Percentiles rank a stretch among this genome's conserved stretches.
phyloP scores from a whole-genome alignment of 2,113 vertebrate genomes.

The Hippolais icterina region DNA sequence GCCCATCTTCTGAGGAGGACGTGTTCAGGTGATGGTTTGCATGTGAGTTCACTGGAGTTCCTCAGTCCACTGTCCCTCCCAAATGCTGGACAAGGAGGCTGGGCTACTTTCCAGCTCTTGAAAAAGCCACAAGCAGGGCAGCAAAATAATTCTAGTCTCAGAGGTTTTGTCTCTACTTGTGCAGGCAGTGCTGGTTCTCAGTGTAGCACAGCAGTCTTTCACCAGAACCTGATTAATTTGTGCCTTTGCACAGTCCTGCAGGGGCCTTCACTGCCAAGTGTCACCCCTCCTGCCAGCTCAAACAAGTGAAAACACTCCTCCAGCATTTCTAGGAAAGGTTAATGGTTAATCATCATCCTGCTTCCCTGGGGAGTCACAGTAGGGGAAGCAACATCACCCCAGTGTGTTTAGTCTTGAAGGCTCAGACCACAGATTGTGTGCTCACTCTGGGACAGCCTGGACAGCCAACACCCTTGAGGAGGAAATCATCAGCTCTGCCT shows the following conservation, averaged over 20 bases:
- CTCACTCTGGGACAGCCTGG: neutral
- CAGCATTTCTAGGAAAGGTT: neutral
- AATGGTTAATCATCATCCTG: neutral
- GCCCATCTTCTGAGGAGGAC: neutral
- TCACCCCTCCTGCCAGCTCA: neutral
- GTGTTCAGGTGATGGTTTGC: neutral
- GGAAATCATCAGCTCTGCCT: neutral
- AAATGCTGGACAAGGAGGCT: neutral
- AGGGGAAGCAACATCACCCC: neutral
- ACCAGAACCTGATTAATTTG: neutral
- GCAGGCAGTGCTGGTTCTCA: neutral
- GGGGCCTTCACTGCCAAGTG: neutral
- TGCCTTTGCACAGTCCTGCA: neutral
- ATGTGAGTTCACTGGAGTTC: neutral
- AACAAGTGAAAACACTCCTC: neutral
- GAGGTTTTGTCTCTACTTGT: neutral
- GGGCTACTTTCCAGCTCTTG: neutral
- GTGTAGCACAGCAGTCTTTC: neutral
- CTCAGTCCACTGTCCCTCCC: neutral
- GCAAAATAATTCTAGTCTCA: neutral
- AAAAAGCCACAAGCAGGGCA: neutral
- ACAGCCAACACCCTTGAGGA: neutral
- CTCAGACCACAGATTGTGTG: neutral
- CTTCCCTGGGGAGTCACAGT: neutral
- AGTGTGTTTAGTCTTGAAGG: neutral